Conservation (phyloP, 2,888 invertebrate species). For the Eurytoma californica region DNA sequence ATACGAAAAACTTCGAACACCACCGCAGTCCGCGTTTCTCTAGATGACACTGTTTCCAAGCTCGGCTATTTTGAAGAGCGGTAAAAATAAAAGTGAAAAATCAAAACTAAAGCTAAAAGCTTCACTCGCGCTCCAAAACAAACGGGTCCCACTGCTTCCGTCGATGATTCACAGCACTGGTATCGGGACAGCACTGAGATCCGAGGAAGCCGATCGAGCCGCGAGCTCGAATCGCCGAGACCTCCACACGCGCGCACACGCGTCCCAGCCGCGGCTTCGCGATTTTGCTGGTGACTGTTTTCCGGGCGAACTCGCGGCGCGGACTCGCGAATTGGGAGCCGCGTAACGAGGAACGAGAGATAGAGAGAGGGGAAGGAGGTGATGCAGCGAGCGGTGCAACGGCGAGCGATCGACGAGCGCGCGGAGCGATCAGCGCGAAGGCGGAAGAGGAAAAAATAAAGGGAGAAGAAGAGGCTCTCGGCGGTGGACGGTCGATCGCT, state of each 20-base stretch:
- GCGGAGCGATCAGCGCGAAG: neutral
- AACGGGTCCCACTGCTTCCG: slow-evolving; percentile 10
- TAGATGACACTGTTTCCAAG: no score
- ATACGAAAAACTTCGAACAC: no score
- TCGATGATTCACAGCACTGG: slow-evolving; percentile 41
- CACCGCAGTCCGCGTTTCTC: no score
- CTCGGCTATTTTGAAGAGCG: no score
- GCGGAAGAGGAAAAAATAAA: neutral
- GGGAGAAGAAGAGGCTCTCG: neutral
- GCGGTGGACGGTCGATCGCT: no score
- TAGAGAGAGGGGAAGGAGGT: slow-evolving; percentile 2
- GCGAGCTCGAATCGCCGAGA: neutral
- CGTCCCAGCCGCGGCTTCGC: neutral
- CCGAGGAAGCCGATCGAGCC: neutral
- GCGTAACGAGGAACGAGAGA: slow-evolving; percentile 39
- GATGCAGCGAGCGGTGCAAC: neutral
- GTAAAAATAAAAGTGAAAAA: no score
- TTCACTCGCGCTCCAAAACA: neutral
- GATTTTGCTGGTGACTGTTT: neutral
- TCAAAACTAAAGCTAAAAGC: no score
- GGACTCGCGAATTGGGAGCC: slow-evolving; percentile 3
- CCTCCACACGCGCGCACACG: slow-evolving; percentile 1
- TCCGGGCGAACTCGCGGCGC: neutral
- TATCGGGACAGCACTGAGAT: neutral
- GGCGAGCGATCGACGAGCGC: neutral